These are phyloP conservation scores for Hofmannophila pseudospretella DNA, from an alignment of 2,888 invertebrate genomes.

Conservation along the genomic window DNA sequence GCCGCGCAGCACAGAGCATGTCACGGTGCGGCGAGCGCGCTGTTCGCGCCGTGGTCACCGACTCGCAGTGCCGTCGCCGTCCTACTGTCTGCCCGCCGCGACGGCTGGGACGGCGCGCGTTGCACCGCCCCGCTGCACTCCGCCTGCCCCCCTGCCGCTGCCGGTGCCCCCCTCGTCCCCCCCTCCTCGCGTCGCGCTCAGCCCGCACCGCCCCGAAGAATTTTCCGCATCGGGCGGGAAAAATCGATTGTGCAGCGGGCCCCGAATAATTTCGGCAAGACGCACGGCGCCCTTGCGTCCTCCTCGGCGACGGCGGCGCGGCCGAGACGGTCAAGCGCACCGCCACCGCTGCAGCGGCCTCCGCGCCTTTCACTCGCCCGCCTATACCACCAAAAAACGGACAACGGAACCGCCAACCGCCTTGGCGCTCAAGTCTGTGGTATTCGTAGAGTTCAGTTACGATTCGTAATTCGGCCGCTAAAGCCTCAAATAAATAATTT, in stretches of 20 bases:
- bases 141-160: slow-evolving; percentile 64
- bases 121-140: slow-evolving; percentile 76
- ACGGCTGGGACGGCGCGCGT: slow-evolving; percentile 70
- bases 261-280: slow-evolving; percentile 78
- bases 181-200: slow-evolving; percentile 50
- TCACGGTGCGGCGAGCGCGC: slow-evolving; percentile 74
- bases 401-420: background rate
- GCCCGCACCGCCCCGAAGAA: slow-evolving; percentile 74
- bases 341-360: slow-evolving; percentile 2
- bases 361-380: slow-evolving; percentile 4
- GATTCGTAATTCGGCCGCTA: no score
- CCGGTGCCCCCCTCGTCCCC: slow-evolving; percentile 44
- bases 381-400: background rate
- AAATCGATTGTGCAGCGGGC: slow-evolving; percentile 78
- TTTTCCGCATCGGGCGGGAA: slow-evolving; percentile 78
- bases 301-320: slow-evolving; percentile 26
- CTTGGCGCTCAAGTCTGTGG: no score
- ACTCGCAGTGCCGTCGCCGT: slow-evolving; percentile 76
- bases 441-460: no score
- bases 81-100: slow-evolving; percentile 74
- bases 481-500: no score
- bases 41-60: slow-evolving; percentile 74
- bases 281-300: slow-evolving; percentile 74
- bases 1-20: slow-evolving; percentile 67
- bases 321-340: slow-evolving; percentile 59